A percentile compares a stretch with the other conserved stretches of the same genome.
phyloP scores from a whole-genome alignment of 2,888 invertebrate species.

The Cephus sareptanus region DNA sequence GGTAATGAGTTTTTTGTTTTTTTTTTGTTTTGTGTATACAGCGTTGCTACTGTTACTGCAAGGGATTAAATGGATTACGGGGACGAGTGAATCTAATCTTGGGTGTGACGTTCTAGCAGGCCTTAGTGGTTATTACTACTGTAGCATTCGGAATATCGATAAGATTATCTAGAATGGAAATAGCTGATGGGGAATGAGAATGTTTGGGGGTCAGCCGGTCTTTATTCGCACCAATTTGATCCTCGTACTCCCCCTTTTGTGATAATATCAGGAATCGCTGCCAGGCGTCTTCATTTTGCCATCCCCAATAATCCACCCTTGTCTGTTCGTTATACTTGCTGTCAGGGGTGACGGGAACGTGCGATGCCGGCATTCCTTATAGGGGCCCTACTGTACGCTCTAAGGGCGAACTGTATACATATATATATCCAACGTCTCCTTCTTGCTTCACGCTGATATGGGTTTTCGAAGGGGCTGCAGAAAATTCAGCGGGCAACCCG shows the following conservation, averaged over 20 bases:
- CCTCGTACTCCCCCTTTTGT: not conserved
- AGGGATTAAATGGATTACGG: not conserved
- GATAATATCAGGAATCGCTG: not conserved
- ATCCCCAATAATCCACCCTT: not conserved
- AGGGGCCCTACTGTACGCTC: not conserved
- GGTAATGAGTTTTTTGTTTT: not conserved
- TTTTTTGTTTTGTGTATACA: not conserved
- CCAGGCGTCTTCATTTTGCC: slow-evolving; percentile 3
- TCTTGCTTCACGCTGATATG: slow-evolving; percentile 23
- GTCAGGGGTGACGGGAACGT: not conserved
- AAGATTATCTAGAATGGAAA: not conserved
- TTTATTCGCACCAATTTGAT: not conserved
- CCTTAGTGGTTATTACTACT: not conserved
- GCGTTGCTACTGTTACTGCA: not conserved
- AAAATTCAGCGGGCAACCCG: not conserved
- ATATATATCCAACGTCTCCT: slow-evolving; percentile 14
- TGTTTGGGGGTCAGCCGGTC: not conserved
- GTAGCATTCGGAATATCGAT: not conserved
- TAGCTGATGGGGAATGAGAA: not conserved
- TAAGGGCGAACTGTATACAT: not conserved
- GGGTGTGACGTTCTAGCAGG: not conserved
- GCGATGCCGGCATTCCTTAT: not conserved
- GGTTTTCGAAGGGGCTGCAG: slow-evolving; percentile 8
- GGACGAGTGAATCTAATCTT: not conserved
- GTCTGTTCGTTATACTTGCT: not conserved